These are phyloP conservation scores for Gisinianus flammeolus DNA, from an alignment of 2,888 invertebrate species.

Conservation along the genomic window DNA sequence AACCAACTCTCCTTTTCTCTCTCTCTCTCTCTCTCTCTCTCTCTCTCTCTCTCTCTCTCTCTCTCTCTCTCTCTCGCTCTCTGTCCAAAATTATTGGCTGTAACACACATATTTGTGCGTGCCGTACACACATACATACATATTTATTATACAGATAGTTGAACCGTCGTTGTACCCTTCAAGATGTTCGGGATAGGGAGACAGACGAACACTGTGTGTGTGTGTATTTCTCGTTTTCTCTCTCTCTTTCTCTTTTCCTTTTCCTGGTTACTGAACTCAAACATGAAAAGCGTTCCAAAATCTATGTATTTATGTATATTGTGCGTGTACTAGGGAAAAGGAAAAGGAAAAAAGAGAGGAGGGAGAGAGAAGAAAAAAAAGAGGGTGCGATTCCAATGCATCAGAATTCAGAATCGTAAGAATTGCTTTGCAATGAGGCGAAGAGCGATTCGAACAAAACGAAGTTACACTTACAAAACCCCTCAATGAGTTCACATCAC, in stretches of 20 bases:
- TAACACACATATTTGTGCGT: too few species aligned
- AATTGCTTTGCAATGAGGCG: conserved; percentile 16
- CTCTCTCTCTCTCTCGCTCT: too few species aligned
- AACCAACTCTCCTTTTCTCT: too few species aligned
- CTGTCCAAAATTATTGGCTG: too few species aligned
- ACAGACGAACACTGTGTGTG: too few species aligned
- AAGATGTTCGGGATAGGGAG: conserved; percentile 3
- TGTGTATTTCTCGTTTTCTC: background rate
- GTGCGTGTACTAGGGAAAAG: background rate
- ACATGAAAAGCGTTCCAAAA: background rate
- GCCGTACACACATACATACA: too few species aligned
- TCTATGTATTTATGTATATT: background rate
- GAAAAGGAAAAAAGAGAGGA: background rate
- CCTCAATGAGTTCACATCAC: background rate
- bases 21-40: too few species aligned
- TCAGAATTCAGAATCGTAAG: conserved; percentile 15
- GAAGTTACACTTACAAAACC: conserved; percentile 8
- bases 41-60: too few species aligned
- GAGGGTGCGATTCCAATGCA: background rate
- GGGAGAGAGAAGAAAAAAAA: background rate
- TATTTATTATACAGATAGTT: too few species aligned
- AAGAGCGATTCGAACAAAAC: conserved; percentile 10
- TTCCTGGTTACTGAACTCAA: background rate
- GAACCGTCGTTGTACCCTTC: too few species aligned
- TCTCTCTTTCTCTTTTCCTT: too few species aligned